A percentile compares a stretch with the other conserved stretches of the same genome.
These are phyloP conservation scores for Zaprionus kolodkinae DNA, from an alignment of 1,140 invertebrate species.

Conservation along the genomic window DNA sequence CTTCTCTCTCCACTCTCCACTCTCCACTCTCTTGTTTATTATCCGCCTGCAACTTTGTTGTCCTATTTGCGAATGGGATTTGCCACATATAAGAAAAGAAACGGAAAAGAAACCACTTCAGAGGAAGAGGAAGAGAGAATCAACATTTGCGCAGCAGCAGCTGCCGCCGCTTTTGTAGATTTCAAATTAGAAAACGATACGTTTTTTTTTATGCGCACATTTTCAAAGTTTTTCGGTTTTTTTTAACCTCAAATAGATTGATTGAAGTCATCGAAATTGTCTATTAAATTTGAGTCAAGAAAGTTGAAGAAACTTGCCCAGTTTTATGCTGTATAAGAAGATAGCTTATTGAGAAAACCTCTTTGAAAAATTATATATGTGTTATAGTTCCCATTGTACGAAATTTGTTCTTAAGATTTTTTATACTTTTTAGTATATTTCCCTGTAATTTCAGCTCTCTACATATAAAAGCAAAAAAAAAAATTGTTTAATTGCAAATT, in stretches of 20 bases:
- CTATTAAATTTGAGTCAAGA: neutral
- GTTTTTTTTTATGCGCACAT: neutral
- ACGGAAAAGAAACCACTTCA: neutral
- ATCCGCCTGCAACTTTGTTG: conserved; percentile 17
- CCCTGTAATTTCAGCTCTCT: too few relatives aligned
- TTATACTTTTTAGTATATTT: too few relatives aligned
- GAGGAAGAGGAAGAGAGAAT: neutral
- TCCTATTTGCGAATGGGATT: conserved; percentile 23
- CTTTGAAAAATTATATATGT: too few relatives aligned
- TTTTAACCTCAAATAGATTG: neutral
- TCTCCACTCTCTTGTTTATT: conserved; percentile 13
- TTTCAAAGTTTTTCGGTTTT: neutral
- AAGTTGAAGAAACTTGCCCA: neutral
- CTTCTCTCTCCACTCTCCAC: conserved; percentile 7
- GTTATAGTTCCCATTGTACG: too few relatives aligned
- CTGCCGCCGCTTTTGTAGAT: neutral
- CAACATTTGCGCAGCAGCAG: neutral
- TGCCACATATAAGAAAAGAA: conserved; percentile 13
- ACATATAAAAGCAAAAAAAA: too few relatives aligned
- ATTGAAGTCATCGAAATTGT: neutral
- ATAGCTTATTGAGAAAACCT: too few relatives aligned
- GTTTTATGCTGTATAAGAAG: neutral
- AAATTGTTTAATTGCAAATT: too few relatives aligned
- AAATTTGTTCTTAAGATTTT: too few relatives aligned
- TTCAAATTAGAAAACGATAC: conserved; percentile 1